A percentile compares a stretch with the other conserved stretches of the same genome.
Conservation (phyloP, 2,797 vertebrate species). For the Artibeus lituratus region DNA sequence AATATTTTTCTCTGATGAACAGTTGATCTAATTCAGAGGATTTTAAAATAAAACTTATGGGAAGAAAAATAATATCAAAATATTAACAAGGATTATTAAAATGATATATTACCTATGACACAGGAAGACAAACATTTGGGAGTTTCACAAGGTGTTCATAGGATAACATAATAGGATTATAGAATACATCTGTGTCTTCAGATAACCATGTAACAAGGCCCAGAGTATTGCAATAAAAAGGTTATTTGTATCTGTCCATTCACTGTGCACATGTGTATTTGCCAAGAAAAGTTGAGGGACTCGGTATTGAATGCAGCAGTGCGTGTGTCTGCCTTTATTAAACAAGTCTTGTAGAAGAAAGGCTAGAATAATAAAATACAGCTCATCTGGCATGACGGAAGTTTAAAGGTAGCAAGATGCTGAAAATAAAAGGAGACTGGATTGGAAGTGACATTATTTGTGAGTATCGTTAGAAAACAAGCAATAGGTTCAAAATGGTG, state of each 20-base stretch:
- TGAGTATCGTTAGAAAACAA: background rate
- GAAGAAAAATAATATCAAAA: background rate
- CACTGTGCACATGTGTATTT: background rate
- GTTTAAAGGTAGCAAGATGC: background rate
- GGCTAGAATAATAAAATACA: background rate
- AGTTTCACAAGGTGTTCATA: background rate
- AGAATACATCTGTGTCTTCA: background rate
- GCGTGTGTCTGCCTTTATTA: background rate
- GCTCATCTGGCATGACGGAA: background rate
- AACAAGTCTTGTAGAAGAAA: background rate
- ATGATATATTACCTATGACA: background rate
- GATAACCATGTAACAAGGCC: background rate
- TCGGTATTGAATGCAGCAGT: background rate
- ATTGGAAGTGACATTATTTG: background rate
- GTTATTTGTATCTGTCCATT: background rate
- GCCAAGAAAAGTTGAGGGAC: background rate
- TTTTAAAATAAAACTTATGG: background rate
- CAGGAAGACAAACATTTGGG: background rate
- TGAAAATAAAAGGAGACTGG: background rate
- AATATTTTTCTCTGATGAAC: background rate
- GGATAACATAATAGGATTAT: background rate
- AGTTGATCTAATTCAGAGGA: background rate
- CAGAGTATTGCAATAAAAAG: background rate
- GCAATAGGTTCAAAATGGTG: background rate
- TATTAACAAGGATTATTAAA: background rate